Evolutionary conservation across 2,797 vertebrate genomes (phyloP), one percentile per base, ranked within the genome.

Genomic region (Naso thynnoides): DNA sequence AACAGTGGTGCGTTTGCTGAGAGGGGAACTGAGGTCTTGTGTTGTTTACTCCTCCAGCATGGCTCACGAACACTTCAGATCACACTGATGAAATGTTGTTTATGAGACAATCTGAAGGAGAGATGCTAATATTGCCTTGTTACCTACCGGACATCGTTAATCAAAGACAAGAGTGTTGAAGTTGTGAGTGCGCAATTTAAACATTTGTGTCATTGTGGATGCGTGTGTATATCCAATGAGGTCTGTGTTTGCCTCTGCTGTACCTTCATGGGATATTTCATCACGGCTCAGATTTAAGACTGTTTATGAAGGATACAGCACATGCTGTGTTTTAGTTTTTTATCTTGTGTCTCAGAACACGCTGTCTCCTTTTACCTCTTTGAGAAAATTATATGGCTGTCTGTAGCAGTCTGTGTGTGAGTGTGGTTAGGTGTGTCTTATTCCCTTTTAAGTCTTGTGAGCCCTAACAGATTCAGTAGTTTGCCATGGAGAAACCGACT

Each of bases 51-150:
- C 62, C 49, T 83, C 50, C 54, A 42, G 55, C 73, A 86, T 75
- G 72, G 74, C 86, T 89, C 69, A 21, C 79, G 71, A 87, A 73
- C 82, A 76, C 79, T 84, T 88, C 63, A 83, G 75, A 81, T 86
- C 72, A 67, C 45, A 23, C 73, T 82, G 83, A 78, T 82, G 74
- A 88, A 86, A 86, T 81, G 83, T 64, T 90, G 89, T 92, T 91
- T 89, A 88, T 85, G 75, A 75, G 76, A 79, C 74, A 48, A 58
- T 65, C 70, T 65, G 69, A 79, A 76, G 82, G 54, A 79, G 63
- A 38, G 55, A 82, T 61, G 70, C 61, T 82, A 71, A 84, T 87
- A 73, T 83, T 84, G 60, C 69, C 71, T 65, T 64, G 79, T 69
- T 88, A 77, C 66, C 62, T 67, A 67, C 76, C 50, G 42, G 69